Evolutionary conservation across 1,140 invertebrate species (phyloP).

Genomic region (Drosophila orosa): DNA sequence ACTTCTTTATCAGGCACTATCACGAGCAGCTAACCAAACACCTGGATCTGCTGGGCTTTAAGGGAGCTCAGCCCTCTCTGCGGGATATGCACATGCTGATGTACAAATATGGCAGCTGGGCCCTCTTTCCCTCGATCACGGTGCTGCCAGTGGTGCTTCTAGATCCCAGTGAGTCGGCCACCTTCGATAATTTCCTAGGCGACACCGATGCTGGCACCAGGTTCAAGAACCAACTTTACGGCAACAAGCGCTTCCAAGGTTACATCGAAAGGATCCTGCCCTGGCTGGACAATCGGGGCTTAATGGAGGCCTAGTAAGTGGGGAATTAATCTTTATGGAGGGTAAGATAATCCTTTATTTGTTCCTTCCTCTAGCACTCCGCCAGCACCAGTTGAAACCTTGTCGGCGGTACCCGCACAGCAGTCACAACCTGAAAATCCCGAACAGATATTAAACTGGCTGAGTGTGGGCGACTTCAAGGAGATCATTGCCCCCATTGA

Average conservation of each 20-base stretch:
- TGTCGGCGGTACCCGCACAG: neutral
- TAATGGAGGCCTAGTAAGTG: conserved; percentile 61
- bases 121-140: conserved; percentile 33
- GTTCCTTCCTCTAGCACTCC: neutral
- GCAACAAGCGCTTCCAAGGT: conserved; percentile 45
- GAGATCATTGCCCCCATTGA: conserved; percentile 36
- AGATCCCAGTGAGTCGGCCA: conserved; percentile 59
- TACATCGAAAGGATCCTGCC: conserved; percentile 65
- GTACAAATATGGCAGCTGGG: conserved; percentile 55
- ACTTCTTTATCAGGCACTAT: conserved; percentile 69
- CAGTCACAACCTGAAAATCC: neutral
- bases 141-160: conserved; percentile 67
- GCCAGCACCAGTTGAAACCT: neutral
- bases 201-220: conserved; percentile 19
- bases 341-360: neutral
- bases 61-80: conserved; percentile 43
- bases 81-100: conserved; percentile 64
- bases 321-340: fast-evolving
- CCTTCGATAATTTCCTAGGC: conserved; percentile 66
- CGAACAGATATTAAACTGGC: conserved; percentile 28
- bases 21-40: conserved; percentile 64
- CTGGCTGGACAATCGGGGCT: conserved; percentile 75
- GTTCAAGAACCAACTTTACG: conserved; percentile 65
- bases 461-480: conserved; percentile 36
- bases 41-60: conserved; percentile 60